A percentile compares a stretch with the other conserved stretches of the same genome.
Conservation (phyloP, 2,797 vertebrate species). For the Propithecus deckenii region DNA sequence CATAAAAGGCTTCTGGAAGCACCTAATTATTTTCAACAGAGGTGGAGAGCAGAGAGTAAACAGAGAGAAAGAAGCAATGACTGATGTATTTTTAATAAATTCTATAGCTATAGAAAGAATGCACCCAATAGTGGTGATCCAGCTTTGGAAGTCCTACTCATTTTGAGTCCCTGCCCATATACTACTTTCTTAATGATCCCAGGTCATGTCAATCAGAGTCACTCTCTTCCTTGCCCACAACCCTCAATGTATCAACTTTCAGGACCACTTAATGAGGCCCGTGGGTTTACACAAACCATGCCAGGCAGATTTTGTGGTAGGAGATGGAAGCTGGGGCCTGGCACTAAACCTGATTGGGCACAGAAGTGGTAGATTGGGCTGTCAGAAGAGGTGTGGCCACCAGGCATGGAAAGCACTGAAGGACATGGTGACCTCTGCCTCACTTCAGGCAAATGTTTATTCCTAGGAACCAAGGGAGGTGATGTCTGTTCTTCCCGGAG, state of each 20-base stretch:
- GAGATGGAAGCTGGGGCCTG: background rate
- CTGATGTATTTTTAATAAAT: background rate
- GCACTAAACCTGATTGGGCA: background rate
- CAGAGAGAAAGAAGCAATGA: background rate
- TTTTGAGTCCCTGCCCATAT: background rate
- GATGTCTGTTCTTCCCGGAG: background rate
- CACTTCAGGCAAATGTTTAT: background rate
- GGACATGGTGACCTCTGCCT: background rate
- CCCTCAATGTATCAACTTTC: background rate
- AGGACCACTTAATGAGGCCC: background rate
- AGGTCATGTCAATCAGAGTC: background rate
- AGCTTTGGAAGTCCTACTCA: background rate
- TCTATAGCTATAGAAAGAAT: background rate
- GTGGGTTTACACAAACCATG: background rate
- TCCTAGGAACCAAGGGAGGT: background rate
- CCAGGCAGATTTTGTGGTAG: background rate
- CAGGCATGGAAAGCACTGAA: background rate
- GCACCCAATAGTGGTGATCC: background rate
- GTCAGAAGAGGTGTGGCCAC: background rate
- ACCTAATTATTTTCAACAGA: conserved; percentile 2
- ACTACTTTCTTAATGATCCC: background rate
- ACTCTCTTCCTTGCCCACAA: background rate
- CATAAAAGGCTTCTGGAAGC: background rate
- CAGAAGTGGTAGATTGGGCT: background rate
- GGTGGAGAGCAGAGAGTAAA: background rate